Evolutionary conservation across 1,140 invertebrate species (phyloP), one percentile per base, ranked within the genome.

Genomic region (Achatina immaculata): DNA sequence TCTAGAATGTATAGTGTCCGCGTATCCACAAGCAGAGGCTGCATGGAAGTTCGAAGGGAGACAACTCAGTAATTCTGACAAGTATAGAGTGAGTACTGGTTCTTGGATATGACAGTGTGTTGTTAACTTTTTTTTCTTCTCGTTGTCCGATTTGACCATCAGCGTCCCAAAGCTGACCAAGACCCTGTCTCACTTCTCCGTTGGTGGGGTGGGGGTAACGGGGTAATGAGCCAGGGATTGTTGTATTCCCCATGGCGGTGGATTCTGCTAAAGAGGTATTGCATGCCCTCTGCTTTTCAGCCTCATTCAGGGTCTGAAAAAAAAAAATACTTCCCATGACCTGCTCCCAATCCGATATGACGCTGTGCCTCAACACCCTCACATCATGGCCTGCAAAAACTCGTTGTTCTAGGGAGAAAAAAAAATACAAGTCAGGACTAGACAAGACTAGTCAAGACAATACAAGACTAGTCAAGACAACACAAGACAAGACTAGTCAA

Each of bases 1-100:
- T 21, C 90, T 98, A 1, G 95, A 96, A 90, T 98, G 97, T 87
- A 94, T 95, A 88, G 94, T 97, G 0, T 96, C 98, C 90, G 96
- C 96, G 0, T 97, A 94, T 90, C 97, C 97, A 0, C 95, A 96
- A 85, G 94, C 95, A 0, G 93, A 96, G 3, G 94, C 94, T 77
- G 95, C 96, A 84, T 98, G 97, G 97, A 95, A 96, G 87, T 93
- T 94, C 66, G 92, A 93, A 11, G 95, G 96, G 96, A 2, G 77
- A 42, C 71, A 83, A n/a, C 42, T 84, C 34, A 81, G 42, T 42
- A 77, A 45, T 45, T 43, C 42, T 14, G 62, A 83, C 34, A 85
- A 97, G 90, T 95, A 95, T 83, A 96, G 96, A 28, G 95, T 97
- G 4, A 74, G 58, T 62, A 34, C 40, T 24, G n/a, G n/a, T 68